Percentiles rank a stretch among this genome's conserved stretches.
Evolutionary conservation across 1,140 invertebrate species (phyloP).

Genomic region (Conus ventricosus): DNA sequence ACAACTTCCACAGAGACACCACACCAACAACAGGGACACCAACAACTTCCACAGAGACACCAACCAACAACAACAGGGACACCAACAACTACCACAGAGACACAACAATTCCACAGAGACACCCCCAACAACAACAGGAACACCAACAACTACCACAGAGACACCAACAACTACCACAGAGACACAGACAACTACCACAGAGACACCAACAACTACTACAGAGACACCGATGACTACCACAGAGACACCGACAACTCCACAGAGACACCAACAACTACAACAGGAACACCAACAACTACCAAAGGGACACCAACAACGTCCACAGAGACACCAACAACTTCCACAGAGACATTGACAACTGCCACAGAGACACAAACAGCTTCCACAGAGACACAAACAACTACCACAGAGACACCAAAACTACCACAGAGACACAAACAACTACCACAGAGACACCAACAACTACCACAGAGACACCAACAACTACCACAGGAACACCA

Average conservation of each 20-base stretch:
- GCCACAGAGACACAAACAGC: background rate
- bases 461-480: background rate
- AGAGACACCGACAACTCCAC: too few relatives aligned
- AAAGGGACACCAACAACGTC: constrained; percentile 3
- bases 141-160: too few relatives aligned
- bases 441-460: constrained; percentile 7
- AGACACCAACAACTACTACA: too few relatives aligned
- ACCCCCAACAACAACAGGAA: background rate
- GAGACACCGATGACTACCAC: too few relatives aligned
- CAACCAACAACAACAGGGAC: too few relatives aligned
- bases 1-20: too few relatives aligned
- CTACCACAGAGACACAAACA: constrained; percentile 4
- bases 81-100: too few relatives aligned
- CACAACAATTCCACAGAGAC: too few relatives aligned
- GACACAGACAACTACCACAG: too few relatives aligned
- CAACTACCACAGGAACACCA: background rate
- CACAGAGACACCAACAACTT: background rate
- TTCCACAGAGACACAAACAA: constrained; percentile 13
- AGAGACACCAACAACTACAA: constrained; percentile 20
- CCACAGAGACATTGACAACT: background rate
- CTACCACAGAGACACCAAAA: constrained; percentile 11
- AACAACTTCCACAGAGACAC: too few relatives aligned
- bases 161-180: too few relatives aligned
- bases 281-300: constrained; percentile 19
- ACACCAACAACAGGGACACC: too few relatives aligned